These are phyloP conservation scores for Tachycineta bicolor DNA, from an alignment of 2,113 vertebrate genomes.

Conservation along the genomic window DNA sequence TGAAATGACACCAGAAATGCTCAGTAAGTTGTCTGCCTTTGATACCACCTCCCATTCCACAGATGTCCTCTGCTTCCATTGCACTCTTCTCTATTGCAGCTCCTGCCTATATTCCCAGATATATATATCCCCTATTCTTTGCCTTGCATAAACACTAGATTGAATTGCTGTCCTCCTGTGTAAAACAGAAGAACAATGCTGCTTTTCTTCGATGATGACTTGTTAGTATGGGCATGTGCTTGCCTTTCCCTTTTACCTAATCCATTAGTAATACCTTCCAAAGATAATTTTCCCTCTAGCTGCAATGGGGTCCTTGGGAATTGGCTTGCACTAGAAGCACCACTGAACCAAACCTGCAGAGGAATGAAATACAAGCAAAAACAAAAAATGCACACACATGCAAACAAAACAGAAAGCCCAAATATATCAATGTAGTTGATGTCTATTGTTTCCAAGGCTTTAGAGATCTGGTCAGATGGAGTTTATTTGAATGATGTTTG, in stretches of 20 bases:
- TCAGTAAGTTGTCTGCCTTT: background rate
- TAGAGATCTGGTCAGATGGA: background rate
- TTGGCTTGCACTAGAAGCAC: background rate
- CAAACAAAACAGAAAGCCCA: background rate
- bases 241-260: background rate
- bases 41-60: constrained; percentile 8
- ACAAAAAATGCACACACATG: background rate
- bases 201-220: constrained; percentile 13
- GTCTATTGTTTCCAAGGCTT: background rate
- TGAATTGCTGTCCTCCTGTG: background rate
- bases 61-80: constrained; percentile 27
- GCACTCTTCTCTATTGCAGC: constrained; percentile 24
- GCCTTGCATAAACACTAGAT: background rate
- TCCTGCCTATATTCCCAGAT: background rate
- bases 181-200: constrained; percentile 23
- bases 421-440: background rate
- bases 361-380: background rate
- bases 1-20: constrained; percentile 16
- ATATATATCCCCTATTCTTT: background rate
- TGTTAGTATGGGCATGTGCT: background rate
- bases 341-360: background rate
- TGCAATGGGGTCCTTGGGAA: background rate
- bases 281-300: background rate
- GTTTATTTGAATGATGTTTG: background rate
- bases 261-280: background rate